Evolutionary conservation across 1,140 invertebrate genomes (phyloP).

Genomic region (Papilio glaucus): DNA sequence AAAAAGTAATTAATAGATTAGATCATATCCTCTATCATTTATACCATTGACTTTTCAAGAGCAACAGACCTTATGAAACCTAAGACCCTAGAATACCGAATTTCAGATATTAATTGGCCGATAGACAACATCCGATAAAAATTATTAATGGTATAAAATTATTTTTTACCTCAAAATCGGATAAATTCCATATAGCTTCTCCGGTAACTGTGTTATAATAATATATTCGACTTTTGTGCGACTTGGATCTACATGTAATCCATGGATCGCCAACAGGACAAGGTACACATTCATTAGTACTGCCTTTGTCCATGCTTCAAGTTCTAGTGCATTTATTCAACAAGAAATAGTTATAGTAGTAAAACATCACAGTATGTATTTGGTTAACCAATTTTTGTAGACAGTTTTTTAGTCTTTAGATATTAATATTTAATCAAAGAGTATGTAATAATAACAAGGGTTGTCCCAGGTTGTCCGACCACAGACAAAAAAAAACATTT

Average conservation of each 20-base stretch:
- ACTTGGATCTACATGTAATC: constrained; percentile 48
- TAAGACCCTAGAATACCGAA: not conserved
- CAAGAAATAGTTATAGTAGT: not conserved
- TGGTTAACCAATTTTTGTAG: no score
- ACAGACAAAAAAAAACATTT: no score
- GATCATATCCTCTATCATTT: no score
- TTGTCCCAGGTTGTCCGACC: no score
- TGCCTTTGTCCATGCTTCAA: constrained; percentile 15
- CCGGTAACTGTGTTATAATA: constrained; percentile 9
- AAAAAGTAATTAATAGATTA: not conserved
- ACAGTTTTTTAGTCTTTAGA: no score
- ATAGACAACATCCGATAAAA: no score
- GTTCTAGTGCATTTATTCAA: not conserved
- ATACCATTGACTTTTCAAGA: not conserved
- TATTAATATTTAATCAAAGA: no score
- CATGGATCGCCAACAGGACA: constrained; percentile 42
- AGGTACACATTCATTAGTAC: constrained; percentile 25
- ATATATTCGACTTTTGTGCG: constrained; percentile 10
- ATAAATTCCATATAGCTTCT: constrained; percentile 13
- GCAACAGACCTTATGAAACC: not conserved
- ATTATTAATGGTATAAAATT: no score
- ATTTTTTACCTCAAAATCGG: constrained; percentile 3
- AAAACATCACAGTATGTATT: constrained; percentile 32
- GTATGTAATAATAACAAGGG: no score
- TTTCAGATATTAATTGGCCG: not conserved